Evolutionary conservation across 2,797 vertebrate genomes (phyloP).

Genomic region (Clarias platycephalus): DNA sequence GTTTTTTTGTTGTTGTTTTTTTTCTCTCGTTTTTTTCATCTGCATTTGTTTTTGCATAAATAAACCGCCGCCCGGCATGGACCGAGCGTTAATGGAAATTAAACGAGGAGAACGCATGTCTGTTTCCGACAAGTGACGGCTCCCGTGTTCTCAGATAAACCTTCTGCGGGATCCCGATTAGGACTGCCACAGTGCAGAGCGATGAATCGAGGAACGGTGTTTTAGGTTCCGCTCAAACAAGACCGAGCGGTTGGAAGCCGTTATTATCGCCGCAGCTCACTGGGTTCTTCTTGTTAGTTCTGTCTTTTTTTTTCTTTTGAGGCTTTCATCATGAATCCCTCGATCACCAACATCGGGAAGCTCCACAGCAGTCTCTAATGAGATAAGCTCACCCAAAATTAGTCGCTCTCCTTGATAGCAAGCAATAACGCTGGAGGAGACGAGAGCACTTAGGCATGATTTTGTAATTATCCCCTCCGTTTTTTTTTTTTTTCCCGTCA

Average conservation of each 20-base stretch:
- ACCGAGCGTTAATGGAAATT: slow-evolving; percentile 48
- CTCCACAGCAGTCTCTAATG: slow-evolving; percentile 28
- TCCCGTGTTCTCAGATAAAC: slow-evolving; percentile 17
- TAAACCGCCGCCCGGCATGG: slow-evolving; percentile 33
- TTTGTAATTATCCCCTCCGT: background rate
- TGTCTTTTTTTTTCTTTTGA: slow-evolving; percentile 30
- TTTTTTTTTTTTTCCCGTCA: background rate
- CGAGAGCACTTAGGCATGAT: background rate
- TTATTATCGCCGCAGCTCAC: slow-evolving; percentile 41
- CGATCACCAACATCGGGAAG: background rate
- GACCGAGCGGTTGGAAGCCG: slow-evolving; percentile 44
- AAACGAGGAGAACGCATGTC: slow-evolving; percentile 27
- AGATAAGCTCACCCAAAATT: slow-evolving; percentile 43
- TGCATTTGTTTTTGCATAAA: slow-evolving; percentile 39
- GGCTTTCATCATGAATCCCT: slow-evolving; percentile 46
- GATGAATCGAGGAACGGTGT: slow-evolving; percentile 33
- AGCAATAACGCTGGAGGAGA: background rate
- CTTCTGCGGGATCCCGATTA: slow-evolving; percentile 49
- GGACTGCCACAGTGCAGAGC: slow-evolving; percentile 15
- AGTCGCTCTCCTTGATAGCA: slow-evolving; percentile 4
- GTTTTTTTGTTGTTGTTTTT: background rate
- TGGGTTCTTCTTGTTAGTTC: slow-evolving; percentile 40
- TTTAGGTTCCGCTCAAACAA: slow-evolving; percentile 47
- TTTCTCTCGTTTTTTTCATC: background rate
- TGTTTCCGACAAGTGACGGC: slow-evolving; percentile 39